A percentile compares a stretch with the other conserved stretches of the same genome.
phyloP scores from a whole-genome alignment of 2,888 invertebrate species.

The Laspeyria flexula region DNA sequence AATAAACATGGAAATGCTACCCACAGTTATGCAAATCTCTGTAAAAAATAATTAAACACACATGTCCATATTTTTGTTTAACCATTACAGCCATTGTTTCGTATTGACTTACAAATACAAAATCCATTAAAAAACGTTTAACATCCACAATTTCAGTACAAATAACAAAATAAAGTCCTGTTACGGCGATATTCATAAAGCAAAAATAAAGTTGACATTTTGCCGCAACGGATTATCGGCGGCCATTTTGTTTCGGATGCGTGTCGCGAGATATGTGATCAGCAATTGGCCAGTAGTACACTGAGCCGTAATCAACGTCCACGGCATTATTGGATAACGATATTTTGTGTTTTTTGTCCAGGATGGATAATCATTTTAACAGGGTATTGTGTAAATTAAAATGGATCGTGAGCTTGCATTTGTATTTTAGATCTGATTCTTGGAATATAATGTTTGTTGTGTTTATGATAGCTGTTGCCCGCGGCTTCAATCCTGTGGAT shows the following conservation, averaged over 20 bases:
- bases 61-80: slow-evolving; percentile 6
- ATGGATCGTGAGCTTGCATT: neutral
- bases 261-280: slow-evolving; percentile 40
- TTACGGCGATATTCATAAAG: slow-evolving; percentile 38
- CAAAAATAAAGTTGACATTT: slow-evolving; percentile 40
- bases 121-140: slow-evolving; percentile 21
- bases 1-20: neutral
- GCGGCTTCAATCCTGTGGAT: too few species aligned
- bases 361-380: slow-evolving; percentile 13
- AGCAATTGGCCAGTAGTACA: slow-evolving; percentile 51
- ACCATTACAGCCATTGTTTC: slow-evolving; percentile 2
- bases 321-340: slow-evolving; percentile 35
- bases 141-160: slow-evolving; percentile 20
- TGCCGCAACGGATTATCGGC: slow-evolving; percentile 31
- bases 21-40: slow-evolving; percentile 2
- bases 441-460: too few species aligned
- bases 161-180: slow-evolving; percentile 17
- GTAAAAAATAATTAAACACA: slow-evolving; percentile 12
- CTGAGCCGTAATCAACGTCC: slow-evolving; percentile 43
- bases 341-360: slow-evolving; percentile 26
- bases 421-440: too few species aligned
- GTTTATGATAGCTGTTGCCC: too few species aligned
- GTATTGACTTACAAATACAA: slow-evolving; percentile 15
- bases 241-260: slow-evolving; percentile 36
- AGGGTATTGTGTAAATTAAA: neutral